Evolutionary conservation across 2,888 invertebrate genomes (phyloP), one percentile per base, ranked within the genome.

Genomic region (Orthosia gracilis): DNA sequence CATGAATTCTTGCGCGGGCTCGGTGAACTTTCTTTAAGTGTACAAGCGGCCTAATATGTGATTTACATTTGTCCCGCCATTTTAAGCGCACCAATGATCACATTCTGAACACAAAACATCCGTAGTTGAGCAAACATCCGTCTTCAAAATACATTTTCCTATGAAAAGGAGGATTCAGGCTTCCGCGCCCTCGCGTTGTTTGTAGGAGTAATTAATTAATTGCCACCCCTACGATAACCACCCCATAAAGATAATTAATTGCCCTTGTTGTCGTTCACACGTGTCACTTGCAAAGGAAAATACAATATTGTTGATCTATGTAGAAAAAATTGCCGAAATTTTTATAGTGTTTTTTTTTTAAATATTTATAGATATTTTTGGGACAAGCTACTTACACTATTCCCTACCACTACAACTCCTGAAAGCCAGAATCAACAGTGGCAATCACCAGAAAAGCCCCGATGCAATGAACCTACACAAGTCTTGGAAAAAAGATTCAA

Each of bases 211-310:
- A 65, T 80, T 54, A 80, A 70, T 76, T n/a, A 62, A 77, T 77
- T 61, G 76, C 63, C 49, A 49, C 74, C 59, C 74, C 31, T n/a
- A 45, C 49, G 64, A 64, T 80, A 77, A 54, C 74, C 49, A 59
- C 21, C 54, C 59, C 5, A 64, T 52, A 68, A 58, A 71, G 54
- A 73, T 64, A 79, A 73, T 77, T 63, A 77, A 77, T 73, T 73
- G 64, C 4, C 26, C 17, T 64, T 31, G 40, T 64, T 73, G 54
- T 54, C 63, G 52, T 63, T 64, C 58, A 45, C 21, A 49, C 21
- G 47, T 54, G 49, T 26, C 40, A 31, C 45, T 61, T 62, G 31
- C 9, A 17, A 62, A 45, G 80, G 76, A 73, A 77, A 54, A 80
- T 54, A 58, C 18, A 21, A 52, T 40, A 23, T 45, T 52, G 17